Evolutionary conservation across 2,888 invertebrate genomes (phyloP).

Genomic region (Lymantria monacha): DNA sequence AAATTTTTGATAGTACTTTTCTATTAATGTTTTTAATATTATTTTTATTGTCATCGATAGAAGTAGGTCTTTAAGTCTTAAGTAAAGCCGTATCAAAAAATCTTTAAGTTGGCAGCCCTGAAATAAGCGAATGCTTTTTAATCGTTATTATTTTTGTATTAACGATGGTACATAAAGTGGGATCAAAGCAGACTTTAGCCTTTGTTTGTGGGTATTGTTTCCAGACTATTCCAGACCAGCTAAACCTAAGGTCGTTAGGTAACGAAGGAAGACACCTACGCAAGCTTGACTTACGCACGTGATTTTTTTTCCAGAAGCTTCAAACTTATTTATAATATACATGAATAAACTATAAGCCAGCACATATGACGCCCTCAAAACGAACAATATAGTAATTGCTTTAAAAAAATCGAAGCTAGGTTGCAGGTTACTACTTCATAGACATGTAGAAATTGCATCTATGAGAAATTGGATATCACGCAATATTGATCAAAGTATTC

Average conservation of each 20-base stretch:
- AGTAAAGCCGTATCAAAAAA: background rate
- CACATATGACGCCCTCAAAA: too few relatives aligned
- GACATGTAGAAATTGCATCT: too few relatives aligned
- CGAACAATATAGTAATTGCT: too few relatives aligned
- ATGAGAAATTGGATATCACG: too few relatives aligned
- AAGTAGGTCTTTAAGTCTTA: background rate
- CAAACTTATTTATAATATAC: background rate
- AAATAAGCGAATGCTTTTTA: constrained; percentile 20
- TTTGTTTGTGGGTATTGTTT: constrained; percentile 19
- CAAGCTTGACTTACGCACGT: constrained; percentile 13
- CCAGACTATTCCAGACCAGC: constrained; percentile 17
- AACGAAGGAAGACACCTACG: constrained; percentile 16
- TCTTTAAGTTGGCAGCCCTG: constrained; percentile 2
- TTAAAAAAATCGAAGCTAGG: too few relatives aligned
- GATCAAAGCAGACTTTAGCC: constrained; percentile 25
- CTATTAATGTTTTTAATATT: background rate
- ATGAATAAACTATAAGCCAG: background rate
- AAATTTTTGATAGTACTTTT: background rate
- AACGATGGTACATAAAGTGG: constrained; percentile 23
- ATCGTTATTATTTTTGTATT: constrained; percentile 35
- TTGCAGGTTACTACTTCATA: too few relatives aligned
- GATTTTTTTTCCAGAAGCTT: constrained; percentile 16
- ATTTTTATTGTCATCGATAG: background rate
- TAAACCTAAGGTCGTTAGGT: constrained; percentile 16
- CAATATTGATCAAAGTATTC: too few relatives aligned